Evolutionary conservation across 1,140 invertebrate species (phyloP).

Genomic region (Diachasmimorpha longicaudata): DNA sequence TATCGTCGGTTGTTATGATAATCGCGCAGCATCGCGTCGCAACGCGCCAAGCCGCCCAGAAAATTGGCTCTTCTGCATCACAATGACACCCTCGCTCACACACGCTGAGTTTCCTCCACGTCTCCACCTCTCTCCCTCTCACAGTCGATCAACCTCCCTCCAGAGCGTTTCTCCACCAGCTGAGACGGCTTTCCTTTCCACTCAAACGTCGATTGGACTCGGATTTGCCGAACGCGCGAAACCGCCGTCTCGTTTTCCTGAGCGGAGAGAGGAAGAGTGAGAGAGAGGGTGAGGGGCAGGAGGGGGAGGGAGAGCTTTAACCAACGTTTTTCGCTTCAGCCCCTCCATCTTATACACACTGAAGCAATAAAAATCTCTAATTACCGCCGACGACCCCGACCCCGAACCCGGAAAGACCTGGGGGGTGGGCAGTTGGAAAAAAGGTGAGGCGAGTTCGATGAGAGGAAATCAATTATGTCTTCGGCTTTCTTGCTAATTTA

Average conservation of each 20-base stretch:
- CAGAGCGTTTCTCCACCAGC: background rate
- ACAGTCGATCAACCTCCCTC: slow-evolving; percentile 13
- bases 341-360: background rate
- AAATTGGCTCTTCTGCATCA: slow-evolving; percentile 65
- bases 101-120: slow-evolving; percentile 35
- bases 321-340: slow-evolving; percentile 3
- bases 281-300: background rate
- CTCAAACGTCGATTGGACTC: slow-evolving; percentile 1
- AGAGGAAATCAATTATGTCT: slow-evolving; percentile 24
- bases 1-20: slow-evolving; percentile 64
- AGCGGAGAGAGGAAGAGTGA: background rate
- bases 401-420: background rate
- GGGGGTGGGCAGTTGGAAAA: background rate
- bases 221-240: slow-evolving; percentile 34
- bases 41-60: slow-evolving; percentile 63
- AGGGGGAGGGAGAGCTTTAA: background rate
- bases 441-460: background rate
- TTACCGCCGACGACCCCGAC: slow-evolving; percentile 20
- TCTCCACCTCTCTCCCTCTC: slow-evolving; percentile 24
- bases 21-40: slow-evolving; percentile 59
- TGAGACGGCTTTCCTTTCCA: background rate
- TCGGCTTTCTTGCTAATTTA: slow-evolving; percentile 22
- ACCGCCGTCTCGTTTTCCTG: slow-evolving; percentile 14
- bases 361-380: slow-evolving; percentile 29
- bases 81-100: slow-evolving; percentile 52